phyloP scores from a whole-genome alignment of 2,888 invertebrate species.

The Scaptomyza flava region DNA sequence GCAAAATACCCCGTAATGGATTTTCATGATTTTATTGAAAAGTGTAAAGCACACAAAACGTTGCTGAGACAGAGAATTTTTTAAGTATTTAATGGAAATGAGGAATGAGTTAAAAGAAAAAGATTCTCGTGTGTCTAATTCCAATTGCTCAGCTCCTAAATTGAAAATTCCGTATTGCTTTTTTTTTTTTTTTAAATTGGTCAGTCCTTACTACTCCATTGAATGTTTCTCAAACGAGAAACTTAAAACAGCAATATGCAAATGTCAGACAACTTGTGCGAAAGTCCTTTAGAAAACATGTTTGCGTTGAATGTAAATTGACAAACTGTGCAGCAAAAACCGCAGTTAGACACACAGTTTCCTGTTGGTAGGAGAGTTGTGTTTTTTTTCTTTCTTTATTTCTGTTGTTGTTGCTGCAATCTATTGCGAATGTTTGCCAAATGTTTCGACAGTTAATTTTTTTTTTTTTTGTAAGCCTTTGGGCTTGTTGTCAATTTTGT shows the following conservation, averaged over 20 bases:
- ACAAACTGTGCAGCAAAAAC: slow-evolving; percentile 36
- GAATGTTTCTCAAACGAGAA: slow-evolving; percentile 18
- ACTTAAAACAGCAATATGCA: slow-evolving; percentile 43
- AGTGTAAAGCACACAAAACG: too few relatives aligned
- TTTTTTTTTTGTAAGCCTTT: slow-evolving; percentile 1
- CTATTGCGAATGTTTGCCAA: slow-evolving; percentile 20
- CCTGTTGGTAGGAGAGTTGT: slow-evolving; percentile 10
- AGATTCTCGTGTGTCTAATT: too few relatives aligned
- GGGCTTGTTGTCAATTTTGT: slow-evolving; percentile 15
- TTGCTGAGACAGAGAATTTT: too few relatives aligned
- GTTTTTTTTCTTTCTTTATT: neutral
- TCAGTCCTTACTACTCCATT: neutral
- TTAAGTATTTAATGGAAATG: too few relatives aligned
- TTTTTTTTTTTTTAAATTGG: too few relatives aligned
- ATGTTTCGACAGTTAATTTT: slow-evolving; percentile 20
- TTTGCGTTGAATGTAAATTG: slow-evolving; percentile 42
- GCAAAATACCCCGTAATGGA: too few relatives aligned
- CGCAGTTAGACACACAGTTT: slow-evolving; percentile 33
- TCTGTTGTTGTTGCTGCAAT: neutral
- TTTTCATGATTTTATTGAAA: too few relatives aligned
- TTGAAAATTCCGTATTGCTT: too few relatives aligned
- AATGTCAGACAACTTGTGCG: slow-evolving; percentile 46
- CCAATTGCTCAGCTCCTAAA: too few relatives aligned
- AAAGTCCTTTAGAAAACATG: slow-evolving; percentile 37
- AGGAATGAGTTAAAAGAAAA: too few relatives aligned